Conservation (phyloP, 2,797 vertebrate genomes). For the Epinephelus malabaricus region DNA sequence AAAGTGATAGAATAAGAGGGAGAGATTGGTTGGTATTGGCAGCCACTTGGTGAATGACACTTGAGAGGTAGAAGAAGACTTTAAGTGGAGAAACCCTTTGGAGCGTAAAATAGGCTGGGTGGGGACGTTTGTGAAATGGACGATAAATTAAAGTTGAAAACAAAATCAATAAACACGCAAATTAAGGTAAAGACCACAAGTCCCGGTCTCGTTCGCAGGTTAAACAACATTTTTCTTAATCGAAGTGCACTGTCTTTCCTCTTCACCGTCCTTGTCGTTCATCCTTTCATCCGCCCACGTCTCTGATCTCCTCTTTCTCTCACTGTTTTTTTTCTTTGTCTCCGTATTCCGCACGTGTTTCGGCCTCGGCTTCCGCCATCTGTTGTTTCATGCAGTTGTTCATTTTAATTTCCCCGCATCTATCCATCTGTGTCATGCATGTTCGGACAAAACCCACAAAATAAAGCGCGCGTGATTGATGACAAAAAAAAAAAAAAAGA, state of each 20-base stretch:
- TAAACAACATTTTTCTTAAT: slow-evolving; percentile 73
- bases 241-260: slow-evolving; percentile 37
- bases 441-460: slow-evolving; percentile 24
- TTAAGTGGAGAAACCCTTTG: slow-evolving; percentile 48
- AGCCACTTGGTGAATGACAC: slow-evolving; percentile 49
- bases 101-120: slow-evolving; percentile 69
- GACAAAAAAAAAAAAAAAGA: background rate
- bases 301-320: slow-evolving; percentile 20
- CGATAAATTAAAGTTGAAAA: slow-evolving; percentile 71
- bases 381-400: slow-evolving; percentile 56
- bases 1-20: slow-evolving; percentile 64
- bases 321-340: slow-evolving; percentile 20
- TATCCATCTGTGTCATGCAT: slow-evolving; percentile 61
- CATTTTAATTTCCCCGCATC: slow-evolving; percentile 58
- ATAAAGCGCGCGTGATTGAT: slow-evolving; percentile 60
- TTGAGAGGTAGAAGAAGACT: slow-evolving; percentile 35
- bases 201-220: slow-evolving; percentile 45
- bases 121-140: slow-evolving; percentile 39
- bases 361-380: slow-evolving; percentile 53
- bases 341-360: slow-evolving; percentile 13
- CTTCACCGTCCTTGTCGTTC: slow-evolving; percentile 28
- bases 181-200: slow-evolving; percentile 73
- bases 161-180: slow-evolving; percentile 76
- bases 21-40: slow-evolving; percentile 56
- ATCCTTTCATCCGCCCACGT: slow-evolving; percentile 31